These are phyloP conservation scores for Chanos chanos DNA, from an alignment of 2,797 vertebrate genomes.

Conservation along the genomic window DNA sequence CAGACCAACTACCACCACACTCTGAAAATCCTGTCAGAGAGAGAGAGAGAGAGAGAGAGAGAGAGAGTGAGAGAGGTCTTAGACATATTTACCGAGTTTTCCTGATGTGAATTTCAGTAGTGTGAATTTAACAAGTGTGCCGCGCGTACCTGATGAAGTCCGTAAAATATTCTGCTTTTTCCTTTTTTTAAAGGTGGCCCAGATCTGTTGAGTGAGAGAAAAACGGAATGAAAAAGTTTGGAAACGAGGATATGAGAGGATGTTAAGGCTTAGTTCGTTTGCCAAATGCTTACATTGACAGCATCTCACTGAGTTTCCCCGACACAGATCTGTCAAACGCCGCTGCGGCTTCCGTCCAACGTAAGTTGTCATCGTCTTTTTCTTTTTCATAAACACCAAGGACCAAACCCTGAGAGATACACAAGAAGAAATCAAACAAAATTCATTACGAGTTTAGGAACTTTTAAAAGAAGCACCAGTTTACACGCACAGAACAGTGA, in stretches of 20 bases:
- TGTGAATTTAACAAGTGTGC: not conserved
- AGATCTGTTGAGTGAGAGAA: slow-evolving; percentile 69
- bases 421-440: too few species aligned
- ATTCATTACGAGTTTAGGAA: too few species aligned
- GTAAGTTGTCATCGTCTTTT: slow-evolving; percentile 61
- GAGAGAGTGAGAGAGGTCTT: not conserved
- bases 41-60: not conserved
- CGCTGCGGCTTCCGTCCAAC: slow-evolving; percentile 80
- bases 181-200: slow-evolving; percentile 89
- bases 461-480: too few species aligned
- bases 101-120: not conserved
- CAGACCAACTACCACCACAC: slow-evolving; percentile 84
- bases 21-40: slow-evolving; percentile 81
- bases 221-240: not conserved
- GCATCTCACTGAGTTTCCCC: slow-evolving; percentile 84
- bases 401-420: slow-evolving; percentile 79
- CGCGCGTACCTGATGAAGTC: slow-evolving; percentile 82
- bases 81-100: not conserved
- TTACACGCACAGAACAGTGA: not conserved
- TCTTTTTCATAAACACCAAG: slow-evolving; percentile 83
- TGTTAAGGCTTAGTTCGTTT: not conserved
- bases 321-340: slow-evolving; percentile 76
- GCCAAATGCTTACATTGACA: slow-evolving; percentile 86
- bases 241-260: not conserved
- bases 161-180: slow-evolving; percentile 87